These are phyloP conservation scores for Empidonax alnorum DNA, from an alignment of 2,113 vertebrate genomes.

Conservation along the genomic window DNA sequence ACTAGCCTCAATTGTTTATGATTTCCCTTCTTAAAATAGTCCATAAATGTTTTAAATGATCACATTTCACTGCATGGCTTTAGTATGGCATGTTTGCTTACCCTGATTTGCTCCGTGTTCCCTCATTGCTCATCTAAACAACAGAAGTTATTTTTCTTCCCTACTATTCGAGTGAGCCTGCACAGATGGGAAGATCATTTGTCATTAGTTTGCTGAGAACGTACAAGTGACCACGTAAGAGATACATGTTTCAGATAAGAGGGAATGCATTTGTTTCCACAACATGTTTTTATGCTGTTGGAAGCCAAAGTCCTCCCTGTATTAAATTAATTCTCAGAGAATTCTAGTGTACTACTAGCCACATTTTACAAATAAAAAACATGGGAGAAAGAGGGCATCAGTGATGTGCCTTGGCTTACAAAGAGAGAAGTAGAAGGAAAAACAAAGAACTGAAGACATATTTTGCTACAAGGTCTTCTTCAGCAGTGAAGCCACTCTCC, in stretches of 20 bases:
- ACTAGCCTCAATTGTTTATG: not conserved
- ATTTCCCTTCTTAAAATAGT: not conserved
- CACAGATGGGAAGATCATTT: constrained; percentile 57
- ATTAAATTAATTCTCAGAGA: not conserved
- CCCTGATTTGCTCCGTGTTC: not conserved
- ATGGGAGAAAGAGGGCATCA: not conserved
- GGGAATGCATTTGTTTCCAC: not conserved
- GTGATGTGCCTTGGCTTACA: not conserved
- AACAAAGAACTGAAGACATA: not conserved
- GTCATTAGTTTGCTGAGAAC: constrained; percentile 28
- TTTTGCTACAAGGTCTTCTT: not conserved
- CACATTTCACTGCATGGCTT: not conserved
- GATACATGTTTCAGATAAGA: constrained; percentile 21
- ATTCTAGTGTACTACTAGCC: not conserved
- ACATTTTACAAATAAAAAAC: not conserved
- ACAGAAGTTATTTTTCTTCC: constrained; percentile 59
- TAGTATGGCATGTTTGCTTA: not conserved
- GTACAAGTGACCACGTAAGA: constrained; percentile 18
- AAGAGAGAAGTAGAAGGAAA: not conserved
- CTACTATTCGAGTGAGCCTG: not conserved
- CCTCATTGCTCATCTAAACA: constrained; percentile 44
- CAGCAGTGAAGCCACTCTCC: not conserved
- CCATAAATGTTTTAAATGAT: not conserved
- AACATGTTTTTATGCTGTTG: not conserved
- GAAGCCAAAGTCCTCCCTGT: not conserved